Conservation (phyloP, 2,888 invertebrate genomes). For the Conomelus anceps region DNA sequence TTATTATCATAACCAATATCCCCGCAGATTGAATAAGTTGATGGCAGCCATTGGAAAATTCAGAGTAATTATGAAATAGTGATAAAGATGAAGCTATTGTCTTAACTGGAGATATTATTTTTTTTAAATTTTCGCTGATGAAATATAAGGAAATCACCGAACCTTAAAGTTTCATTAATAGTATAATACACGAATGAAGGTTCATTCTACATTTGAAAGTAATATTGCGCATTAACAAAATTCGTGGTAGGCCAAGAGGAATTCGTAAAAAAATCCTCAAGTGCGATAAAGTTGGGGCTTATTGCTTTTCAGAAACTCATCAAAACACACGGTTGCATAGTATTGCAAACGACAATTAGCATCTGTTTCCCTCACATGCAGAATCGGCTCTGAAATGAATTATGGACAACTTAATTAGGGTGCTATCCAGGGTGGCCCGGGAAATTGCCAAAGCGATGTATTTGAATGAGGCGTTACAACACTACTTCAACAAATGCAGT, state of each 20-base stretch:
- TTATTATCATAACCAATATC: too few species aligned
- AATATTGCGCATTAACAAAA: not conserved
- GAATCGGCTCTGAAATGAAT: not conserved
- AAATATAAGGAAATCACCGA: too few species aligned
- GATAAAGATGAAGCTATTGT: too few species aligned
- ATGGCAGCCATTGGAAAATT: too few species aligned
- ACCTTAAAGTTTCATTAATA: too few species aligned
- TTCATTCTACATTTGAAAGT: too few species aligned
- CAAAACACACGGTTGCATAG: not conserved
- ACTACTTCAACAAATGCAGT: not conserved
- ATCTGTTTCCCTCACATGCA: not conserved
- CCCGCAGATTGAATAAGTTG: too few species aligned
- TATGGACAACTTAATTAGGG: not conserved
- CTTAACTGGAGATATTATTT: too few species aligned
- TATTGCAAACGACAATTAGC: not conserved
- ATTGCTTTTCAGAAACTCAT: not conserved
- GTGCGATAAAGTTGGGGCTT: not conserved
- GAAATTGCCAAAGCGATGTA: not conserved
- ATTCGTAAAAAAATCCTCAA: not conserved
- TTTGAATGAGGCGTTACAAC: not conserved
- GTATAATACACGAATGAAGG: too few species aligned
- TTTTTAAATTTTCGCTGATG: too few species aligned
- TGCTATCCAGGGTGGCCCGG: not conserved
- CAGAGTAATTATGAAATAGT: too few species aligned
- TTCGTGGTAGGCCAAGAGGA: not conserved